phyloP scores from a whole-genome alignment of 2,113 vertebrate genomes.

The Cygnus atratus region DNA sequence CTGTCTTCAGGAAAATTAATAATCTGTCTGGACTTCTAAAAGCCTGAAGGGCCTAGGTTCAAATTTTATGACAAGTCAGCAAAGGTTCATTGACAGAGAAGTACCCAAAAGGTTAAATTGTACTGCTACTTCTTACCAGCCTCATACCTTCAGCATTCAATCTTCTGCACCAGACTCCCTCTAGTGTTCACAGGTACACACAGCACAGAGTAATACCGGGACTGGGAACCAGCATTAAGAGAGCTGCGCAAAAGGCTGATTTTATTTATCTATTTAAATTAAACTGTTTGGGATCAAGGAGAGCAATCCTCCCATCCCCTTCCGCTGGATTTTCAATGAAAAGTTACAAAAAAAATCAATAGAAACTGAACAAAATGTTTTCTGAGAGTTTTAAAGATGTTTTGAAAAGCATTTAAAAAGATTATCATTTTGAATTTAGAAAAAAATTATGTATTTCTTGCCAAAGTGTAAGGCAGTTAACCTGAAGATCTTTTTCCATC shows the following conservation, averaged over 20 bases:
- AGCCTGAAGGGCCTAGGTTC: not conserved
- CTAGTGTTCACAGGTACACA: not conserved
- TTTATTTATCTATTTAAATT: not conserved
- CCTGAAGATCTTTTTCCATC: not conserved
- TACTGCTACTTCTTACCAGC: rapidly evolving
- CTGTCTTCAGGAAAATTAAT: not conserved
- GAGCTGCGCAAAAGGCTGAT: rapidly evolving
- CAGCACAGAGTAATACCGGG: not conserved
- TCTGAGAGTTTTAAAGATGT: not conserved
- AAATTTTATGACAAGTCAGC: not conserved
- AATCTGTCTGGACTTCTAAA: not conserved
- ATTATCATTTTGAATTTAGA: not conserved
- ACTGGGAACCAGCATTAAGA: rapidly evolving
- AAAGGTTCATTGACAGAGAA: not conserved
- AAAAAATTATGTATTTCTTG: not conserved
- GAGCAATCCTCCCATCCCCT: not conserved
- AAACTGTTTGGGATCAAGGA: not conserved
- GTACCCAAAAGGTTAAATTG: not conserved
- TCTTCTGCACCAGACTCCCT: not conserved
- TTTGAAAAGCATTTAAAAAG: not conserved
- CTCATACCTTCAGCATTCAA: not conserved
- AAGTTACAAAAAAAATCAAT: not conserved
- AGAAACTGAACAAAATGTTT: not conserved
- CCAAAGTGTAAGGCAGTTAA: not conserved
- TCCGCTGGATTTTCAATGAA: not conserved